These are phyloP conservation scores for Nasonia vitripennis DNA, from an alignment of 1,140 invertebrate species.

Conservation along the genomic window DNA sequence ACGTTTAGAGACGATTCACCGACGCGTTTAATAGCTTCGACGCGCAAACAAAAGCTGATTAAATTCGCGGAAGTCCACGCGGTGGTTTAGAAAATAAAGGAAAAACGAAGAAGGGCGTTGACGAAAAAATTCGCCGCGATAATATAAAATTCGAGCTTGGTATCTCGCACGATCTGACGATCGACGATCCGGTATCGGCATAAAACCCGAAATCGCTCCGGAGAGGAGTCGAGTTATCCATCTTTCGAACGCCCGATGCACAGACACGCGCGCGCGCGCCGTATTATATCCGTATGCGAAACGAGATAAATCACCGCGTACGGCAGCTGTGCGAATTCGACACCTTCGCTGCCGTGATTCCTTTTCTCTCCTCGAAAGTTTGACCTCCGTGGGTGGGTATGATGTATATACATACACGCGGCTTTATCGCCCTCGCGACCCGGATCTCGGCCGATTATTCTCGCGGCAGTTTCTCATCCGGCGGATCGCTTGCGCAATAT, in stretches of 20 bases:
- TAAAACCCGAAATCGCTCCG: too few relatives aligned
- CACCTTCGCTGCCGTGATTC: slow-evolving; percentile 37
- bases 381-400: slow-evolving; percentile 2
- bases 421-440: background rate
- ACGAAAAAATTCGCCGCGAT: too few relatives aligned
- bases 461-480: background rate
- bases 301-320: slow-evolving; percentile 68
- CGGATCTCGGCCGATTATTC: slow-evolving; percentile 9
- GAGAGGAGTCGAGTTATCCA: too few relatives aligned
- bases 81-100: background rate
- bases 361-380: slow-evolving; percentile 48
- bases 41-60: background rate
- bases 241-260: too few relatives aligned
- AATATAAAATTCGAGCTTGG: too few relatives aligned
- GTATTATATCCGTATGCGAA: slow-evolving; percentile 66
- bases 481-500: background rate
- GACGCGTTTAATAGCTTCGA: background rate
- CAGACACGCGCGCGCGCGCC: too few relatives aligned
- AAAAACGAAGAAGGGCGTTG: background rate
- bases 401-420: background rate
- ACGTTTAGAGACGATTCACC: slow-evolving; percentile 7
- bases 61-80: background rate
- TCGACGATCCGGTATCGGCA: too few relatives aligned
- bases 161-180: too few relatives aligned
- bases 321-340: slow-evolving; percentile 65